Evolutionary conservation across 2,888 invertebrate species (phyloP).

Genomic region (Hydraecia micacea): DNA sequence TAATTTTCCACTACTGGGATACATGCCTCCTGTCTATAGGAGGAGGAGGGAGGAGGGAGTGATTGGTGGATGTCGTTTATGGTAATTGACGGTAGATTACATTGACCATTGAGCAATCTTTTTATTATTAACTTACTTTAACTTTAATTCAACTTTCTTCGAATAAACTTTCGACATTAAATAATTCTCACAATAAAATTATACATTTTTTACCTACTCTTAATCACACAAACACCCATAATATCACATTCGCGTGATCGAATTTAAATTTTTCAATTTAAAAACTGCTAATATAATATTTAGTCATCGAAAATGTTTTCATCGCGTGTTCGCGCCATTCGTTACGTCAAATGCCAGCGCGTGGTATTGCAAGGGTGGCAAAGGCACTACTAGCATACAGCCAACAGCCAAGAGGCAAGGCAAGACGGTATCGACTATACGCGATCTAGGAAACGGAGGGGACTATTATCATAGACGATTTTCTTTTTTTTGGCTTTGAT

Average conservation of each 20-base stretch:
- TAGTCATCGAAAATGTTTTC: slow-evolving; percentile 30
- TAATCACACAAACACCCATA: slow-evolving; percentile 11
- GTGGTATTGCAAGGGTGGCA: slow-evolving; percentile 51
- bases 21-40: too few relatives aligned
- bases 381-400: slow-evolving; percentile 59
- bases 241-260: slow-evolving; percentile 37
- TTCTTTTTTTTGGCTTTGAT: not conserved
- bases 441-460: slow-evolving; percentile 64
- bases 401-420: slow-evolving; percentile 25
- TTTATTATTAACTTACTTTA: not conserved
- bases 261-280: slow-evolving; percentile 3
- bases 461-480: slow-evolving; percentile 20
- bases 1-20: too few relatives aligned
- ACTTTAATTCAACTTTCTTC: not conserved
- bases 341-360: slow-evolving; percentile 34
- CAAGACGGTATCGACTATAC: slow-evolving; percentile 65
- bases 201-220: not conserved
- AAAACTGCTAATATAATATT: slow-evolving; percentile 10
- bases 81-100: too few relatives aligned
- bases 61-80: too few relatives aligned
- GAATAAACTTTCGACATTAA: not conserved
- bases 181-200: not conserved
- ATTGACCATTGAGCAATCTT: not conserved
- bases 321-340: slow-evolving; percentile 64
- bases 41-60: too few relatives aligned